Evolutionary conservation across 2,888 invertebrate species (phyloP).

Genomic region (Tortrix viridana): DNA sequence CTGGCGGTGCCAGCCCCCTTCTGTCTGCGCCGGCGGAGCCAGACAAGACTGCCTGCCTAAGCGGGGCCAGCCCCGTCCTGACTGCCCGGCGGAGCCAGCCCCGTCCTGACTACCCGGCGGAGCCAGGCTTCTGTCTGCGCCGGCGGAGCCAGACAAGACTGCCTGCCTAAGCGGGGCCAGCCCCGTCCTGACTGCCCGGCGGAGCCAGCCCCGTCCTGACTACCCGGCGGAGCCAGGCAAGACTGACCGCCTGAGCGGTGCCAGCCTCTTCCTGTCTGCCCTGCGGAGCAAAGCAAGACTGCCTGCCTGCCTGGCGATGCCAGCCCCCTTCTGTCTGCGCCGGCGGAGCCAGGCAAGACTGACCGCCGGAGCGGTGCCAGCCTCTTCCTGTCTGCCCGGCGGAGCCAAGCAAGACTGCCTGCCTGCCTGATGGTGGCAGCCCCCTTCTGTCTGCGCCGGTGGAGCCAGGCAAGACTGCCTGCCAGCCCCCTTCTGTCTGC

Average conservation of each 20-base stretch:
- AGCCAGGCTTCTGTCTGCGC: too few species aligned
- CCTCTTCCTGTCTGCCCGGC: background rate
- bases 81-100: background rate
- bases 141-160: too few species aligned
- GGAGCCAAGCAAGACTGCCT: background rate
- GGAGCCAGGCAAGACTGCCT: background rate
- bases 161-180: constrained; percentile 10
- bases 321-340: background rate
- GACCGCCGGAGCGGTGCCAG: constrained; percentile 1
- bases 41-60: constrained; percentile 1
- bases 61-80: background rate
- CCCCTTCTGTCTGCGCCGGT: background rate
- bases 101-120: background rate
- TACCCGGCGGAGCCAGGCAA: background rate
- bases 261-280: background rate
- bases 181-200: constrained; percentile 6
- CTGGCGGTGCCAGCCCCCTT: background rate
- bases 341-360: background rate
- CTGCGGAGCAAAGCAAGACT: background rate
- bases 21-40: background rate
- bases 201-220: constrained; percentile 5
- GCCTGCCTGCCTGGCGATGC: constrained; percentile 3
- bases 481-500: constrained; percentile 1
- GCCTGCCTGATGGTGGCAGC: constrained; percentile 1
- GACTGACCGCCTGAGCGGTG: background rate